A percentile compares a stretch with the other conserved stretches of the same genome.
Evolutionary conservation across 2,113 vertebrate genomes (phyloP).

Genomic region (Coracopsis vasa): DNA sequence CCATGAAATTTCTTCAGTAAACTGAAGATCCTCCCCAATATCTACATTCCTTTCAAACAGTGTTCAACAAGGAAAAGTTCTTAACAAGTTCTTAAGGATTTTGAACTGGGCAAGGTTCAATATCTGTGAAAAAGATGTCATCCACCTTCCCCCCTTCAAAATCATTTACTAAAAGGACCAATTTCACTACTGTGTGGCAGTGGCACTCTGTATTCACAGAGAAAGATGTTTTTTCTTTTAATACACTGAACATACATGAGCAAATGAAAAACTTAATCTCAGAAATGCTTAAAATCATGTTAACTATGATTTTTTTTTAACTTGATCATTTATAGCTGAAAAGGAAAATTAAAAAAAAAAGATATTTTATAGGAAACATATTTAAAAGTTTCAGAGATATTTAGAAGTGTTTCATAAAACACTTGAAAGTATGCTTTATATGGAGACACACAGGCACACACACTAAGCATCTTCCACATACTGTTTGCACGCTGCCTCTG

Average conservation of each 20-base stretch:
- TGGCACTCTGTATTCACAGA: neutral
- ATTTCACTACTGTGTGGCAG: neutral
- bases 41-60: neutral
- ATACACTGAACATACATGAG: neutral
- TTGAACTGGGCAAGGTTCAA: neutral
- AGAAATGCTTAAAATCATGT: neutral
- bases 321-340: neutral
- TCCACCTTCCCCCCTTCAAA: neutral
- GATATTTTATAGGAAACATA: neutral
- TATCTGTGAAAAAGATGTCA: neutral
- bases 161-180: neutral
- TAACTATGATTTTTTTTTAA: neutral
- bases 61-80: neutral
- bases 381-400: neutral
- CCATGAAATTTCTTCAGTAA: slow-evolving; percentile 12
- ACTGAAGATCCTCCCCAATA: neutral
- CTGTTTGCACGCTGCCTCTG: neutral
- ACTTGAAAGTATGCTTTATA: neutral
- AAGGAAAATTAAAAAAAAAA: neutral
- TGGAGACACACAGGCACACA: neutral
- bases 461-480: neutral
- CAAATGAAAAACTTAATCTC: neutral
- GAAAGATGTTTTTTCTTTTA: fast-evolving
- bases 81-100: neutral
- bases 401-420: neutral